A percentile compares a stretch with the other conserved stretches of the same genome.
These are phyloP conservation scores for Frankliniella fusca DNA, from an alignment of 2,888 invertebrate species.

Conservation along the genomic window DNA sequence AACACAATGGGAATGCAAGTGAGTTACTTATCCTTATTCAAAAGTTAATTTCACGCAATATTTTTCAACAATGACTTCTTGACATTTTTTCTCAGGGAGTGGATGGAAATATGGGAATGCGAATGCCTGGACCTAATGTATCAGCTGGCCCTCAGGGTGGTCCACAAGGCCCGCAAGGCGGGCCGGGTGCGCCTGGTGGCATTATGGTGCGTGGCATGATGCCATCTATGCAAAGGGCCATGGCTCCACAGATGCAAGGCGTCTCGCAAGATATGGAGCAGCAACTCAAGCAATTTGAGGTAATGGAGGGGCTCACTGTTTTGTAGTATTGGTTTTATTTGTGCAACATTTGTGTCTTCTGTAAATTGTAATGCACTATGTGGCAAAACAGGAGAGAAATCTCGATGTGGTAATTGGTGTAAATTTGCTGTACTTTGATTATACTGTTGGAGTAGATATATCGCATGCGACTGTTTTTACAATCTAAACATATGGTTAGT, in stretches of 20 bases:
- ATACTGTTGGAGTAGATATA: no score
- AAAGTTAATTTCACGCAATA: not conserved
- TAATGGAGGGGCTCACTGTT: not conserved
- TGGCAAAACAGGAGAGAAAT: no score
- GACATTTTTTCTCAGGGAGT: not conserved
- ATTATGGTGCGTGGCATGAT: conserved; percentile 13
- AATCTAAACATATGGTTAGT: no score
- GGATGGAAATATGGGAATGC: conserved; percentile 11
- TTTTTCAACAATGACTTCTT: not conserved
- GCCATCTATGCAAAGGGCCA: not conserved
- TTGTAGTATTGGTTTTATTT: not conserved
- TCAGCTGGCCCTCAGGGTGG: not conserved
- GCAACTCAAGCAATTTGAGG: conserved; percentile 11
- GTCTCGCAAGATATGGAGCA: not conserved
- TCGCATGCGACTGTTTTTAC: no score
- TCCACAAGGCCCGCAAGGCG: not conserved
- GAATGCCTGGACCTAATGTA: not conserved
- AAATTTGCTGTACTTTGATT: no score
- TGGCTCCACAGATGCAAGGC: conserved; percentile 1
- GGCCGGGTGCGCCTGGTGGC: not conserved
- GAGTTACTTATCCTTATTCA: not conserved
- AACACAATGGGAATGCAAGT: conserved; percentile 19
- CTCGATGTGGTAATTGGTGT: no score
- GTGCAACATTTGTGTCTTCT: not conserved
- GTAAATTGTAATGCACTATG: no score